Evolutionary conservation across 2,888 invertebrate genomes (phyloP), one percentile per base, ranked within the genome.

Genomic region (Lochmaea crataegi): DNA sequence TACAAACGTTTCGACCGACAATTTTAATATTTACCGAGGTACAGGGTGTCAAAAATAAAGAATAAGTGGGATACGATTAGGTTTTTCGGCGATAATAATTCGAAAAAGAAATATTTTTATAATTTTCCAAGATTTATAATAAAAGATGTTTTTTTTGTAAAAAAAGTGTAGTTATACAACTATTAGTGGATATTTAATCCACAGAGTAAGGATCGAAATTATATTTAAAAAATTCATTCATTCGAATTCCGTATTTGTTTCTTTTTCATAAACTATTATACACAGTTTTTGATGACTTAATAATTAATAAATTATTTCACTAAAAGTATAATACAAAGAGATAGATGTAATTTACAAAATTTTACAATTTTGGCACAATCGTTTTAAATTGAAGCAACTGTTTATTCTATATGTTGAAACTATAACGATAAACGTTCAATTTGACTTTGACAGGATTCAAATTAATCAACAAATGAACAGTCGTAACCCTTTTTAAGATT

Each of bases 311-410:
- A 53, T 53, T 53, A 48, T 53, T 53, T 53, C n/a, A 53, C 18
- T 53, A 53, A 53, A 38, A 53, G 53, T 53, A 18, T 16, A 53
- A 14, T 58, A 58, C 58, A 58, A 58, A 58, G 58, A 58, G 58
- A 58, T 32, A 58, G 58, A 32, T 32, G 58, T 26, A 26, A 58
- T 32, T 32, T 58, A 58, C 58, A 58, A 53, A 53, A 53, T 53
- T 53, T 58, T 26, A 58, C 12, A 32, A 58, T 32, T 57, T 58
- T 58, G 58, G 58, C 58, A 58, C 58, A 58, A 58, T 32, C 26
- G 14, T 58, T 26, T 58, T 58, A 32, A 53, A 53, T 53, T 53
- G 53, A 53, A 32, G 58, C 58, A 58, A 58, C 32, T 32, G 58
- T 58, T 58, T 58, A 32, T 32, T 18, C 2, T 53, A 53, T 53